Conservation (phyloP, 2,797 vertebrate genomes). For the Betta splendens region DNA sequence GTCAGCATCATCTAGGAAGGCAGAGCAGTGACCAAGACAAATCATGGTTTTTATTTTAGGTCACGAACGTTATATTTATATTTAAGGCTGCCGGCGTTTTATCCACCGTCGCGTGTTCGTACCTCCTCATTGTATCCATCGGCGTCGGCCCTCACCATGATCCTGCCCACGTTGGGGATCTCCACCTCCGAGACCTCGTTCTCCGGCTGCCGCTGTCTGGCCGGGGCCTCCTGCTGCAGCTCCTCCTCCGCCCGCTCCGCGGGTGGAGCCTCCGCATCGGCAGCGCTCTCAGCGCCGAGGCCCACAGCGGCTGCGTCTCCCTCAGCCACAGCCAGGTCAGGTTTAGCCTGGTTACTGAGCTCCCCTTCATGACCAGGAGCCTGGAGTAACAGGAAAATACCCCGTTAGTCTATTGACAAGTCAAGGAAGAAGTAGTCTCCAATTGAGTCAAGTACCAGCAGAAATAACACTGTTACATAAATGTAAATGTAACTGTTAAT, state of each 20-base stretch:
- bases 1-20: constrained; percentile 92
- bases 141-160: constrained; percentile 91
- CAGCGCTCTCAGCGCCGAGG: constrained; percentile 6
- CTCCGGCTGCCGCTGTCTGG: constrained; percentile 67
- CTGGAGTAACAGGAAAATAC: no score
- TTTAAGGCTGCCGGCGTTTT: no score
- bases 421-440: no score
- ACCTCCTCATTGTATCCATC: constrained; percentile 99
- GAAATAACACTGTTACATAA: no score
- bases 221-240: constrained; percentile 67
- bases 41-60: no score
- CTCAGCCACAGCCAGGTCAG: constrained; percentile 31
- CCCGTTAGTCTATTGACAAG: no score
- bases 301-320: neutral
- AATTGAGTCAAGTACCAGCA: no score
- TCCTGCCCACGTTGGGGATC: constrained; percentile 95
- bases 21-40: constrained; percentile 6
- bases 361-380: constrained; percentile 35
- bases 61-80: no score
- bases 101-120: no score
- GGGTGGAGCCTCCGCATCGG: constrained; percentile 36
- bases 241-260: constrained; percentile 53
- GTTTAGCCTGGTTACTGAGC: constrained; percentile 1
- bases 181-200: constrained; percentile 93
- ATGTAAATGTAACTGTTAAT: no score